These are phyloP conservation scores for Sylvietta virens DNA, from an alignment of 2,113 vertebrate genomes.

Conservation along the genomic window DNA sequence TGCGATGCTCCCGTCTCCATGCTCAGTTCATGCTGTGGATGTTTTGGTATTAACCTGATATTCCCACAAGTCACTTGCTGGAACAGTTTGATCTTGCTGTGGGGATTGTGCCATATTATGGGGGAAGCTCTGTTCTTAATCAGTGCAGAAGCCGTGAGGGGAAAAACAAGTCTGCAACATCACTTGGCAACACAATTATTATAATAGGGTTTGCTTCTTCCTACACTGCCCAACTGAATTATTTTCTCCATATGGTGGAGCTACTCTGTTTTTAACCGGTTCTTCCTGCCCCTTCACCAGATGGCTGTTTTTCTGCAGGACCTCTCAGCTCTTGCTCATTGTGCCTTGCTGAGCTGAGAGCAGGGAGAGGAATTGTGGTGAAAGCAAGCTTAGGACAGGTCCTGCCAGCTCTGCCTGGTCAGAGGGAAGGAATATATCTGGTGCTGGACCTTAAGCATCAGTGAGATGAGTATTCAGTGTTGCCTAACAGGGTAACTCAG, in stretches of 20 bases:
- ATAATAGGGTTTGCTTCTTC: slow-evolving; percentile 56
- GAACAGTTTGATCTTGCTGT: neutral
- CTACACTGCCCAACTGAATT: slow-evolving; percentile 57
- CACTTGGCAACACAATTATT: slow-evolving; percentile 62
- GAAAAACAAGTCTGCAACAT: slow-evolving; percentile 57
- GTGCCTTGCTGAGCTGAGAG: neutral
- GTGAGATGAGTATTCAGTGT: neutral
- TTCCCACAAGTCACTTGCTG: neutral
- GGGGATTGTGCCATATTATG: neutral
- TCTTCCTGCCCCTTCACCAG: slow-evolving; percentile 58
- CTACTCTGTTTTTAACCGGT: slow-evolving; percentile 49
- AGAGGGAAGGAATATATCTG: rapidly evolving
- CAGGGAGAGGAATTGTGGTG: neutral
- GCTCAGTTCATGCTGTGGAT: neutral
- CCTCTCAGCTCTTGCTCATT: neutral
- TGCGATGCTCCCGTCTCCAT: neutral
- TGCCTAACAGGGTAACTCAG: neutral
- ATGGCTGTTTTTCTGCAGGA: slow-evolving; percentile 43
- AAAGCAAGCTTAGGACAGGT: neutral
- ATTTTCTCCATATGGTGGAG: slow-evolving; percentile 59
- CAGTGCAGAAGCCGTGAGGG: neutral
- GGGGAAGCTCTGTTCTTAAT: slow-evolving; percentile 42
- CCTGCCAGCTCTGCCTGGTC: neutral
- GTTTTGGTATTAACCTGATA: neutral
- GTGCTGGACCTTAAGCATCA: neutral